Evolutionary conservation across 2,113 vertebrate genomes (phyloP).

Genomic region (Aspidoscelis tigris): DNA sequence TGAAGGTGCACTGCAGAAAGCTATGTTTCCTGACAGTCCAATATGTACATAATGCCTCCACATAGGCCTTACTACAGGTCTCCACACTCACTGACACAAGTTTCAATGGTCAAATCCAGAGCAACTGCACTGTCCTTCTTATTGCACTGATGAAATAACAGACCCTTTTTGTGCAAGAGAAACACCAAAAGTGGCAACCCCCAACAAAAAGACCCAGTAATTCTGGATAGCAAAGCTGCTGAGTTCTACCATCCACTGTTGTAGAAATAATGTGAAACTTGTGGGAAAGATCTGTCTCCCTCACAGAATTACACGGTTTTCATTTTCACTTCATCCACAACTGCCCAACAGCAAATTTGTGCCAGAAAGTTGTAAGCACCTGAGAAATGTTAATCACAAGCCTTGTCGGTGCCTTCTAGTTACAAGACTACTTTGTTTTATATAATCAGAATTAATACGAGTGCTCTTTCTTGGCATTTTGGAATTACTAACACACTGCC

Average conservation of each 20-base stretch:
- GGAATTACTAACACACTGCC: slow-evolving; percentile 6
- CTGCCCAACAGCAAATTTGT: slow-evolving; percentile 35
- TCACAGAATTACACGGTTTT: slow-evolving; percentile 5
- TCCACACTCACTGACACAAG: background rate
- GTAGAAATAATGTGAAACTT: slow-evolving; percentile 36
- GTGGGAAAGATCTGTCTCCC: slow-evolving; percentile 20
- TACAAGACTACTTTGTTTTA: slow-evolving; percentile 36
- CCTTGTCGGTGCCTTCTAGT: slow-evolving; percentile 19
- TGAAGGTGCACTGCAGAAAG: too few relatives aligned
- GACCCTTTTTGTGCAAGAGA: slow-evolving; percentile 32
- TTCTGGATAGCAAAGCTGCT: slow-evolving; percentile 30
- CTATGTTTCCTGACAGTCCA: too few relatives aligned
- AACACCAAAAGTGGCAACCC: background rate
- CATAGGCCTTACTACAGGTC: too few relatives aligned
- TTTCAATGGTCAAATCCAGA: background rate
- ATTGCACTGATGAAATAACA: background rate
- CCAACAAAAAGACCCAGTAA: background rate
- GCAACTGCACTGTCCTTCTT: background rate
- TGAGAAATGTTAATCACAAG: slow-evolving; percentile 38
- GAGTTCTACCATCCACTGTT: slow-evolving; percentile 11
- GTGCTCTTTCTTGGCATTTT: slow-evolving; percentile 6
- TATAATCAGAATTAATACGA: background rate
- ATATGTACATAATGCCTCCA: too few relatives aligned
- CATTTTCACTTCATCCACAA: slow-evolving; percentile 30
- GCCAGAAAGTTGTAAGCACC: slow-evolving; percentile 10